Conservation (phyloP, 2,797 vertebrate species). For the Megaceryle alcyon region DNA sequence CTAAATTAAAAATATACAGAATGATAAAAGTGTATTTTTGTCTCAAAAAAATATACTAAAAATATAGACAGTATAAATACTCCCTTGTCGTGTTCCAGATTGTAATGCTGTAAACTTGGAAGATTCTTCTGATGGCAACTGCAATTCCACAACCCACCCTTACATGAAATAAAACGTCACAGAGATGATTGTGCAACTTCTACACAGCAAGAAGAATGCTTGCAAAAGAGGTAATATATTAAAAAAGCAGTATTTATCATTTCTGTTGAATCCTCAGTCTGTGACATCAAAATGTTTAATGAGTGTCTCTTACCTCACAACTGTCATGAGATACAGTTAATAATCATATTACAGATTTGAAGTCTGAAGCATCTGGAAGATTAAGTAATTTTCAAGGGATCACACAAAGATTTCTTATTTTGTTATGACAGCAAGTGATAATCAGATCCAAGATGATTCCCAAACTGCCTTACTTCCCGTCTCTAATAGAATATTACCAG, state of each 20-base stretch:
- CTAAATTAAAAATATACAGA: neutral
- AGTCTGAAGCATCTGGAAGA: neutral
- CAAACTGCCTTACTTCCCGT: neutral
- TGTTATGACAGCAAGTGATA: neutral
- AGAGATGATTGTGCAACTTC: neutral
- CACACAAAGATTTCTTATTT: constrained; percentile 7
- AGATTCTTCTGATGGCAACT: neutral
- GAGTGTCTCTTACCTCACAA: neutral
- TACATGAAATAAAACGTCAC: neutral
- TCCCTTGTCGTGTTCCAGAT: neutral
- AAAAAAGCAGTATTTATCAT: neutral
- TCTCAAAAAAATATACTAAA: neutral
- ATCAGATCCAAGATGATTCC: constrained; percentile 8
- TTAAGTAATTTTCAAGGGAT: neutral
- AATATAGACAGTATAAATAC: neutral
- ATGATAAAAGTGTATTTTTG: neutral
- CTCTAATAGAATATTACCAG: neutral
- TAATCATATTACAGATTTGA: neutral
- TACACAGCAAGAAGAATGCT: neutral
- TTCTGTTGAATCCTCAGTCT: neutral
- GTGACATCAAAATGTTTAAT: neutral
- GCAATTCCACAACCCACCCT: neutral
- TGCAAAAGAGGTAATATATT: neutral
- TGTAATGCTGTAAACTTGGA: neutral
- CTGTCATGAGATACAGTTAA: neutral